phyloP scores from a whole-genome alignment of 2,113 vertebrate species.

The Oenanthe melanoleuca region DNA sequence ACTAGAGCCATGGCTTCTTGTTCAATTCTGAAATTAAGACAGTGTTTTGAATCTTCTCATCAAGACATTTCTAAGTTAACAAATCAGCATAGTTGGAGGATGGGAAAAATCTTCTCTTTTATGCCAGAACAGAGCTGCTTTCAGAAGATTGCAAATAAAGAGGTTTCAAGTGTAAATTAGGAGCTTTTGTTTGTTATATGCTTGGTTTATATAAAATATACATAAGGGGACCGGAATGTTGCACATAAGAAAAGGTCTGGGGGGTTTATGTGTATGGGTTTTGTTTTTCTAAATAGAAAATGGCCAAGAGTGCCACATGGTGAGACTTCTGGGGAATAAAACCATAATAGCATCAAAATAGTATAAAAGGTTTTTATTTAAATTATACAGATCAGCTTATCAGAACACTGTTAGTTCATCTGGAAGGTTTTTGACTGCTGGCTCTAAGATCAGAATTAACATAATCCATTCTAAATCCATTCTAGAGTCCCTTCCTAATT shows the following conservation, averaged over 20 bases:
- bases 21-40: not conserved
- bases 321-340: conserved; percentile 64
- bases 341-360: conserved; percentile 54
- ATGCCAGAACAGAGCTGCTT: conserved; percentile 32
- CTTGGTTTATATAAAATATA: conserved; percentile 52
- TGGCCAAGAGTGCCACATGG: conserved; percentile 39
- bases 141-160: conserved; percentile 48
- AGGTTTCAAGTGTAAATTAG: conserved; percentile 64
- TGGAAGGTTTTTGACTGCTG: conserved; percentile 65
- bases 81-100: not conserved
- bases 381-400: conserved; percentile 71
- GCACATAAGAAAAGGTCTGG: conserved; percentile 31
- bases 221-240: conserved; percentile 2
- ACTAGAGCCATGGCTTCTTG: not conserved
- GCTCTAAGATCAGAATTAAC: conserved; percentile 66
- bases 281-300: conserved; percentile 40
- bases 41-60: not conserved
- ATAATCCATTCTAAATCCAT: conserved; percentile 76
- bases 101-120: conserved; percentile 16
- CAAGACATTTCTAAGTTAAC: not conserved
- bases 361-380: conserved; percentile 68
- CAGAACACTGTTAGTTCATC: conserved; percentile 69
- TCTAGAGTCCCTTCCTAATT: conserved; percentile 64
- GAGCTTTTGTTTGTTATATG: conserved; percentile 44
- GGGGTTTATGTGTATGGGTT: not conserved